Evolutionary conservation across 2,797 vertebrate species (phyloP).

Genomic region (Gymnocypris eckloni): DNA sequence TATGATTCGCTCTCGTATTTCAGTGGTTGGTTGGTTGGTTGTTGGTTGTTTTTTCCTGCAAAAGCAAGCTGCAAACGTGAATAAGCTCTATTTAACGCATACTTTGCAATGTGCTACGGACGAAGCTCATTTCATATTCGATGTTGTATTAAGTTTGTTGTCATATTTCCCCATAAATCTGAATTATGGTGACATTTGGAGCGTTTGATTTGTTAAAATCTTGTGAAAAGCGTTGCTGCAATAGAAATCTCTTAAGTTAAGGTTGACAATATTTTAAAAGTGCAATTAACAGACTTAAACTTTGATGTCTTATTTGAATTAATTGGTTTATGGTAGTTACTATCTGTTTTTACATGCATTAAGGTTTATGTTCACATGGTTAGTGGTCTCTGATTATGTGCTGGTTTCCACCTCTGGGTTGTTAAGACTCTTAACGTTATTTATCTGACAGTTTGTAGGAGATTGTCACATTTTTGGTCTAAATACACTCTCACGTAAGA

Average conservation of each 20-base stretch:
- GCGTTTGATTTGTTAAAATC: background rate
- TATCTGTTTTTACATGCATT: background rate
- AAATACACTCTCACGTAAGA: background rate
- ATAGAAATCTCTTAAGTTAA: background rate
- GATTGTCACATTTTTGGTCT: background rate
- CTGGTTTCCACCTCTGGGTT: background rate
- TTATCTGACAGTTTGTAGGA: background rate
- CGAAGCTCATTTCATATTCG: background rate
- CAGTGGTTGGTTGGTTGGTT: background rate
- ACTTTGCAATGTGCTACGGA: background rate
- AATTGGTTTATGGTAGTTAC: background rate
- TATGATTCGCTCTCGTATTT: background rate
- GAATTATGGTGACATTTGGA: background rate
- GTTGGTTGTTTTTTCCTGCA: background rate
- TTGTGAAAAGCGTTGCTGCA: background rate
- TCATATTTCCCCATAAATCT: background rate
- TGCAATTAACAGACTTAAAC: background rate
- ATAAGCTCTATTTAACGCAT: background rate
- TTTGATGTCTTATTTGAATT: background rate
- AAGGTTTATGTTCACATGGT: background rate
- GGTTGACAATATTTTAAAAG: background rate
- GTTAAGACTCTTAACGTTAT: background rate
- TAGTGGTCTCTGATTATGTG: background rate
- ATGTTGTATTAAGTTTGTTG: background rate
- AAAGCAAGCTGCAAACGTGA: slow-evolving; percentile 6